A percentile compares a stretch with the other conserved stretches of the same genome.
These are phyloP conservation scores for Neomorphus geoffroyi DNA, from an alignment of 2,797 vertebrate genomes.

Conservation along the genomic window DNA sequence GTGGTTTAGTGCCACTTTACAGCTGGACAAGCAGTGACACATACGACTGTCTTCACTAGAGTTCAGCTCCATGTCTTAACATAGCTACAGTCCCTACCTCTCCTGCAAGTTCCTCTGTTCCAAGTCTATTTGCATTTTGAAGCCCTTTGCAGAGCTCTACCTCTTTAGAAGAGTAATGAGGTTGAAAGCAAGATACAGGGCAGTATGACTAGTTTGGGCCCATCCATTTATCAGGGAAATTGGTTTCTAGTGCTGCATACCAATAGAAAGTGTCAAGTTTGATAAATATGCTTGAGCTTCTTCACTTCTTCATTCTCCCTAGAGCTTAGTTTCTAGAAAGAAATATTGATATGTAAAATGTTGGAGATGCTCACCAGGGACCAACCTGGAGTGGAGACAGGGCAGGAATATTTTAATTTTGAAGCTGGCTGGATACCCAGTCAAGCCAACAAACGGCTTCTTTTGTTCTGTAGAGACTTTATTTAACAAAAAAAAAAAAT, in stretches of 20 bases:
- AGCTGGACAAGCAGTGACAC: neutral
- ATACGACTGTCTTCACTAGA: rapidly evolving
- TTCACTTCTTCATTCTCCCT: neutral
- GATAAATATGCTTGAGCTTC: neutral
- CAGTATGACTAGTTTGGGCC: neutral
- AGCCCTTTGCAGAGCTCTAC: neutral
- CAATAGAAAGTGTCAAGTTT: neutral
- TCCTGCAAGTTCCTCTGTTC: neutral
- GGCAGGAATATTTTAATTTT: conserved; percentile 30
- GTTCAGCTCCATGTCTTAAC: neutral
- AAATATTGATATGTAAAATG: conserved; percentile 3
- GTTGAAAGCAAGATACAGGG: neutral
- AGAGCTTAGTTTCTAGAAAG: conserved; percentile 16
- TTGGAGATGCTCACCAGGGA: neutral
- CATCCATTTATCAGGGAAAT: conserved; percentile 43
- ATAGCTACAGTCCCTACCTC: rapidly evolving
- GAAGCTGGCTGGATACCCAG: neutral
- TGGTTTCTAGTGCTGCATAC: conserved; percentile 25
- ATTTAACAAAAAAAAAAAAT: neutral
- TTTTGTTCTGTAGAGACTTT: conserved; percentile 11
- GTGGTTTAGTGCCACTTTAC: rapidly evolving
- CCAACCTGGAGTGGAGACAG: neutral
- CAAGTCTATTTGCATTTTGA: neutral
- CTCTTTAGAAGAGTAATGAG: conserved; percentile 28
- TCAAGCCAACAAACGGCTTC: neutral